phyloP scores from a whole-genome alignment of 2,797 vertebrate species.

The Leptatherina wallacei region DNA sequence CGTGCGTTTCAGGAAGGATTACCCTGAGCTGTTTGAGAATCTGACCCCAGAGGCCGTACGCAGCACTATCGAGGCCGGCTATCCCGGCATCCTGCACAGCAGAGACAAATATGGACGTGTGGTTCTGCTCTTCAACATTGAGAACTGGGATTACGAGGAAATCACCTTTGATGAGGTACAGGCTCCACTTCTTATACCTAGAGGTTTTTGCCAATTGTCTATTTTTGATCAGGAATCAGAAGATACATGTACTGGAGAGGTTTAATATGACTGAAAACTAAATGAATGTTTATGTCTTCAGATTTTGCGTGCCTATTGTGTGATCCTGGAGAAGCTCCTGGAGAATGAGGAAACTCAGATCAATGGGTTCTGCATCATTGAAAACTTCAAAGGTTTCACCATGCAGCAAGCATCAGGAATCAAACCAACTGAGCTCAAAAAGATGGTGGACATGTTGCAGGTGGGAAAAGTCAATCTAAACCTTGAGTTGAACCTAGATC shows the following conservation, averaged over 20 bases:
- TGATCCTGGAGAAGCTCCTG: constrained; percentile 96
- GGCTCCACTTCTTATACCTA: background rate
- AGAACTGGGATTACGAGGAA: constrained; percentile 98
- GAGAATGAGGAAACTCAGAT: constrained; percentile 98
- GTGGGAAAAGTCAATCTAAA: constrained; percentile 68
- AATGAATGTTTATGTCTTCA: constrained; percentile 53
- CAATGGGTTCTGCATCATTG: constrained; percentile 97
- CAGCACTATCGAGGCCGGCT: constrained; percentile 96
- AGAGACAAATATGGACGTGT: constrained; percentile 95
- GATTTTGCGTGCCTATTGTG: constrained; percentile 97
- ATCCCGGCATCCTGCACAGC: constrained; percentile 92
- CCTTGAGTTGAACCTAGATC: background rate
- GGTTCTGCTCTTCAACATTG: constrained; percentile 97
- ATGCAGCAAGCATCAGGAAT: constrained; percentile 97
- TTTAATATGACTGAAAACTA: background rate
- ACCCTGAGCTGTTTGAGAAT: constrained; percentile 95
- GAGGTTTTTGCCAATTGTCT: background rate
- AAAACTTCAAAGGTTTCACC: constrained; percentile 98
- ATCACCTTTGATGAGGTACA: constrained; percentile 97
- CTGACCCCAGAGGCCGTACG: constrained; percentile 92
- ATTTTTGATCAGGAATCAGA: background rate
- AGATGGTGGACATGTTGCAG: constrained; percentile 99
- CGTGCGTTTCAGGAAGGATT: constrained; percentile 93
- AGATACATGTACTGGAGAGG: background rate
- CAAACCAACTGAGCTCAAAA: constrained; percentile 94